phyloP scores from a whole-genome alignment of 2,888 invertebrate species.

The Andrena camellia region DNA sequence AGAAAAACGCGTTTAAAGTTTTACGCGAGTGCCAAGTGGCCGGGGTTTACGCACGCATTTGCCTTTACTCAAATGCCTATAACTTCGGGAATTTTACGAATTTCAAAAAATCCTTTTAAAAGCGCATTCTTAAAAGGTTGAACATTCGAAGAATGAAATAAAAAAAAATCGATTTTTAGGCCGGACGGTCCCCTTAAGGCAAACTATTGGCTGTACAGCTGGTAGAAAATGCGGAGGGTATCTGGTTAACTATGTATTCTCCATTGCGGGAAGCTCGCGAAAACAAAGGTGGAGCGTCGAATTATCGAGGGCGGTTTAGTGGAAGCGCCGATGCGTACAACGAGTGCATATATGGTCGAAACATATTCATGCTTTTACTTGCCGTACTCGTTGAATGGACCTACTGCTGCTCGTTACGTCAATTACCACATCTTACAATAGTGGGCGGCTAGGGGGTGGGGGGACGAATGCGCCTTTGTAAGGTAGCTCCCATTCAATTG shows the following conservation, averaged over 20 bases:
- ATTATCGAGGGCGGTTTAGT: conserved; percentile 52
- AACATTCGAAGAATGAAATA: too few relatives aligned
- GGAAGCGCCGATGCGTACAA: conserved; percentile 45
- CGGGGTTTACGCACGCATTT: too few relatives aligned
- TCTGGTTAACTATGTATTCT: conserved; percentile 40
- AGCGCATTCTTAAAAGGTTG: too few relatives aligned
- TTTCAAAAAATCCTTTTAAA: too few relatives aligned
- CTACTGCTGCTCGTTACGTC: conserved; percentile 62
- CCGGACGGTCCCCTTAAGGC: too few relatives aligned
- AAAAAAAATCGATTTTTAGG: too few relatives aligned
- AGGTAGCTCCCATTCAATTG: conserved; percentile 24
- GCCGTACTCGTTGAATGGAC: conserved; percentile 51
- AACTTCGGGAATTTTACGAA: too few relatives aligned
- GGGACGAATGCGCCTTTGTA: conserved; percentile 7
- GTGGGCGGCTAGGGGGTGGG: conserved; percentile 3
- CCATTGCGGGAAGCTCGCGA: conserved; percentile 8
- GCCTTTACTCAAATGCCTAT: too few relatives aligned
- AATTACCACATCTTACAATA: conserved; percentile 59
- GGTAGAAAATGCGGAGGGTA: conserved; percentile 28
- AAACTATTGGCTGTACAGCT: conserved; percentile 23
- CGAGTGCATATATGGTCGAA: conserved; percentile 33
- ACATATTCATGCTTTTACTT: conserved; percentile 48
- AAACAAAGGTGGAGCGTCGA: conserved; percentile 48
- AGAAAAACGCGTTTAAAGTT: too few relatives aligned
- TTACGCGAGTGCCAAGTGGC: too few relatives aligned